A percentile compares a stretch with the other conserved stretches of the same genome.
Conservation (phyloP, 2,113 vertebrate species). For the Muntiacus reevesi region DNA sequence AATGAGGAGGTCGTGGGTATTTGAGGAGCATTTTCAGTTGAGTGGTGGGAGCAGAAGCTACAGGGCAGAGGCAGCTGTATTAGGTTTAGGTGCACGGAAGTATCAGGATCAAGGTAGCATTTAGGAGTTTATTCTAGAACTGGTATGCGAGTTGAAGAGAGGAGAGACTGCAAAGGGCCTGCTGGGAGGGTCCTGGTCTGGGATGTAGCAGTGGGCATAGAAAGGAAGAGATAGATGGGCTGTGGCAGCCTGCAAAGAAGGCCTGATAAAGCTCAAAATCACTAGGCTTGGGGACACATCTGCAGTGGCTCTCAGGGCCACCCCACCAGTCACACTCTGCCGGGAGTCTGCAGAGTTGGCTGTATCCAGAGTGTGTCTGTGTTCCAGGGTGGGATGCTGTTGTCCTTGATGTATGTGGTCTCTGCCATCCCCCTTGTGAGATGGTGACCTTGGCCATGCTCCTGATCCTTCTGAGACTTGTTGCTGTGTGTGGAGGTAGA, state of each 20-base stretch:
- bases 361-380: too few species aligned
- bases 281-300: neutral
- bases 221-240: neutral
- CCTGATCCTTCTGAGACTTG: neutral
- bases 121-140: neutral
- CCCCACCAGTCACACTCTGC: rapidly evolving
- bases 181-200: neutral
- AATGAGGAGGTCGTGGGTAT: neutral
- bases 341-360: neutral
- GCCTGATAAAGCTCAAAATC: neutral
- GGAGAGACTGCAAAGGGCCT: neutral
- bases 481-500: neutral
- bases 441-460: neutral
- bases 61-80: neutral
- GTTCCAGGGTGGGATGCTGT: neutral
- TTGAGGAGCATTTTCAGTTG: neutral
- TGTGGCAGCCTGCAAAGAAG: neutral
- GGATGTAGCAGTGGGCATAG: neutral
- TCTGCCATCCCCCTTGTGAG: neutral
- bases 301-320: neutral
- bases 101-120: neutral
- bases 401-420: neutral
- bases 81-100: neutral
- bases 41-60: neutral
- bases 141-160: neutral